Evolutionary conservation across 2,113 vertebrate species (phyloP).

Genomic region (Smithornis capensis): DNA sequence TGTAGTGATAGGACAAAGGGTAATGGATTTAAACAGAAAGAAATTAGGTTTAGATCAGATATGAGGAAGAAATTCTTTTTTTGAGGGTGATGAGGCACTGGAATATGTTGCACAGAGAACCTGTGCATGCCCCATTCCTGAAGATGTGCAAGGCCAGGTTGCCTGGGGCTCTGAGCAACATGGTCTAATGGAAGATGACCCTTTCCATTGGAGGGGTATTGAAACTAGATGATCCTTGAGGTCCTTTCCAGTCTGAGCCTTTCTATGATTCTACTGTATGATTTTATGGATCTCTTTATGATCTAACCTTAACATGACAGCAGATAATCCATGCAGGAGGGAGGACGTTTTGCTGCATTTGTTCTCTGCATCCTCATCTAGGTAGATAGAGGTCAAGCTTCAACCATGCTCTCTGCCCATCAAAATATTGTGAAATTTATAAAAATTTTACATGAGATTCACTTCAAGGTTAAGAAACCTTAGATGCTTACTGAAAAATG

Average conservation of each 20-base stretch:
- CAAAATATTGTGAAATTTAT: not conserved
- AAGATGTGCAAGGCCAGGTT: not conserved
- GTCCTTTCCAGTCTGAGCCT: not conserved
- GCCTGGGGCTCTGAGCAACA: not conserved
- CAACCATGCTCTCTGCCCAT: not conserved
- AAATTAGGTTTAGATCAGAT: not conserved
- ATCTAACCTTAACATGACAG: not conserved
- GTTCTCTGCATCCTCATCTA: not conserved
- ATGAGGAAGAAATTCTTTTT: not conserved
- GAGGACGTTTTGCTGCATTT: not conserved
- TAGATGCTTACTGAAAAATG: not conserved
- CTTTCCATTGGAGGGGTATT: not conserved
- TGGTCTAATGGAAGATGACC: not conserved
- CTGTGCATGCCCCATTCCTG: not conserved
- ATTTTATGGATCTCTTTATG: not conserved
- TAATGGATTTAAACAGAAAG: not conserved
- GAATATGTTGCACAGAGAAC: not conserved
- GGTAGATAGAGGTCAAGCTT: not conserved
- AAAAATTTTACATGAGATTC: not conserved
- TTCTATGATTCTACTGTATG: not conserved
- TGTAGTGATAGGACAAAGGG: not conserved
- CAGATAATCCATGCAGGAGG: not conserved
- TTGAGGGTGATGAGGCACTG: not conserved
- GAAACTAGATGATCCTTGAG: not conserved
- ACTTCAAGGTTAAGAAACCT: not conserved